phyloP scores from a whole-genome alignment of 2,113 vertebrate species.

The Gobio gobio region DNA sequence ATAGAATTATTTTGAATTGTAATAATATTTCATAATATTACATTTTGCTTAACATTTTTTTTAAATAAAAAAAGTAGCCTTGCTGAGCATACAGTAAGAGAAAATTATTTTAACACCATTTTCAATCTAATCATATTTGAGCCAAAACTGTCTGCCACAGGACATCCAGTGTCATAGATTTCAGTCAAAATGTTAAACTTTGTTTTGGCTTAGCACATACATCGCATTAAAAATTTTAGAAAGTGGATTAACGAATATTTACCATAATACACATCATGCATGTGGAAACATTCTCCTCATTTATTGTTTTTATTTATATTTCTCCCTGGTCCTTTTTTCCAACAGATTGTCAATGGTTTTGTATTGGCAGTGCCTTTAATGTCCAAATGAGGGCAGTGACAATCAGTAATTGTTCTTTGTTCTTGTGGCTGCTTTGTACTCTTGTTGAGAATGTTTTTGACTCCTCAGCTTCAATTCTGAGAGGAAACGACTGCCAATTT shows the following conservation, averaged over 20 bases:
- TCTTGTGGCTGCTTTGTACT: background rate
- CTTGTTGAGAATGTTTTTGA: slow-evolving; percentile 26
- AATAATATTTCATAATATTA: background rate
- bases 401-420: background rate
- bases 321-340: background rate
- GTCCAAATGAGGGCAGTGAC: slow-evolving; percentile 35
- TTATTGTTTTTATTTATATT: background rate
- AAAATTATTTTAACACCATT: no score
- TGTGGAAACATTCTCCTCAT: background rate
- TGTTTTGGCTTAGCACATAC: background rate
- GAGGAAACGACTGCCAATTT: slow-evolving; percentile 9
- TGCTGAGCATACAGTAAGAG: background rate
- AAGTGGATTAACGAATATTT: background rate
- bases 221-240: background rate
- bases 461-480: slow-evolving; percentile 51
- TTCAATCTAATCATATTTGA: no score
- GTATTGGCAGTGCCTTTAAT: background rate
- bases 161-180: background rate
- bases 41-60: no score
- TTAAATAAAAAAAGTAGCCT: no score
- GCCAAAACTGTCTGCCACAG: background rate
- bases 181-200: background rate
- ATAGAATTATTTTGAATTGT: background rate
- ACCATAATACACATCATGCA: background rate
- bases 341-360: background rate